Percentiles rank a stretch among this genome's conserved stretches.
Conservation (phyloP, 1,140 invertebrate species). For the Drosophila oshimai region DNA sequence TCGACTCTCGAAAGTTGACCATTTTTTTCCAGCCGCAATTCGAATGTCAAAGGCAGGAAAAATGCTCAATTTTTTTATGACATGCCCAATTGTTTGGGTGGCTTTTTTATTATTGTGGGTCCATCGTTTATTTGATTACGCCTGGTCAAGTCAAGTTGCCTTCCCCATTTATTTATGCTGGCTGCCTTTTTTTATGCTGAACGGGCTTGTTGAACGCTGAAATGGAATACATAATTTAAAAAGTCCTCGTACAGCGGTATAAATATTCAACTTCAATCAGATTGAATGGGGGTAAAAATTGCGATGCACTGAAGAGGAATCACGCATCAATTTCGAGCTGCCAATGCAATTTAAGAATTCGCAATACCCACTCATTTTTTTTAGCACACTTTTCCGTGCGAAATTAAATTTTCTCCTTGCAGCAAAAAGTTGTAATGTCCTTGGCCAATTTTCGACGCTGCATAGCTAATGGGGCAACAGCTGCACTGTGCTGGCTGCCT, state of each 20-base stretch:
- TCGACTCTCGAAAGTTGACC: background rate
- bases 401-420: slow-evolving; percentile 30
- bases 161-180: slow-evolving; percentile 11
- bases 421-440: slow-evolving; percentile 21
- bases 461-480: slow-evolving; percentile 47
- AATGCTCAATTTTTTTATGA: slow-evolving; percentile 50
- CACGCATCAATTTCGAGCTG: background rate
- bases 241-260: slow-evolving; percentile 9
- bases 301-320: slow-evolving; percentile 3
- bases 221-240: slow-evolving; percentile 64
- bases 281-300: background rate
- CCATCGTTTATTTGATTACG: slow-evolving; percentile 65
- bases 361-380: background rate
- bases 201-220: slow-evolving; percentile 21
- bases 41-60: slow-evolving; percentile 12
- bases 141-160: slow-evolving; percentile 23
- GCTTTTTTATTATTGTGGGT: background rate
- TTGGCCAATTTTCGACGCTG: slow-evolving; percentile 40
- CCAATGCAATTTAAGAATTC: slow-evolving; percentile 24
- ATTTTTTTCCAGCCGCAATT: slow-evolving; percentile 3
- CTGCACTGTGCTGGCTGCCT: slow-evolving; percentile 1
- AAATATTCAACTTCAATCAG: slow-evolving; percentile 35
- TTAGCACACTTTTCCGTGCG: background rate
- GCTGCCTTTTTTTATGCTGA: slow-evolving; percentile 1
- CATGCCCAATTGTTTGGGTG: slow-evolving; percentile 20